Base-by-base conservation (phyloP, 1,140 invertebrate genomes). In the Acyrthosiphon pisum region DNA sequence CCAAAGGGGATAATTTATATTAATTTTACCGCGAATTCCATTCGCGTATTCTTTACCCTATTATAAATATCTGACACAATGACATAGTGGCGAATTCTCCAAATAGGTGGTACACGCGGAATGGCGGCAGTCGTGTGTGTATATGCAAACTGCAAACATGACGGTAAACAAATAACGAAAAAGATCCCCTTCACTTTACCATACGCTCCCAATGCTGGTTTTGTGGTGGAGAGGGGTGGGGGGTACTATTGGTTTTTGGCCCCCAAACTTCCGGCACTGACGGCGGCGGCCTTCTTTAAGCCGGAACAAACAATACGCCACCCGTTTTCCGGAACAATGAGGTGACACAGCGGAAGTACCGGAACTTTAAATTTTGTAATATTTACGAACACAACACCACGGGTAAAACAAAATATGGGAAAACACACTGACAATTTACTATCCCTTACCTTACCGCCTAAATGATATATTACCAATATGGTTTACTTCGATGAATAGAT, bases 251-350 rank as follows among this genome's bases (percentile, higher is more conserved):
- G 91, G 91, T 93, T 93, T 90, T 81, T 44, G 68, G 90, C 30
- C 30, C 35, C 81, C 68, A 26, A 93, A 93, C 81, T 84, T 93
- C 81, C 91, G 91, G 48, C 26, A n/a, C 35, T 46, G 60, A 60
- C 91, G 48, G 88, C 90, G 60, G 53, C 35, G 26, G 26, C 22
- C 35, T 68, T 93, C 81, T 93, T 93, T 41, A 22, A 48, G n/a
- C 91, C 46, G 91, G 76, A 93, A 93, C 81, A 93, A 93, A 93
- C 91, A 93, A 93, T 93, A 93, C 91, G 91, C 81, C 35, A 26
- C 48, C 68, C 35, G 35, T 50, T 56, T 56, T 26, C 90, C 68
- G 90, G 68, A 92, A 92, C 90, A 92, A 92, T 50, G 90, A 83
- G 90, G 89, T 83, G 90, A 83, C 90, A 50, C 22, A 6, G 60